Conservation (phyloP, 2,888 invertebrate species). For the Euplexia lucipara region DNA sequence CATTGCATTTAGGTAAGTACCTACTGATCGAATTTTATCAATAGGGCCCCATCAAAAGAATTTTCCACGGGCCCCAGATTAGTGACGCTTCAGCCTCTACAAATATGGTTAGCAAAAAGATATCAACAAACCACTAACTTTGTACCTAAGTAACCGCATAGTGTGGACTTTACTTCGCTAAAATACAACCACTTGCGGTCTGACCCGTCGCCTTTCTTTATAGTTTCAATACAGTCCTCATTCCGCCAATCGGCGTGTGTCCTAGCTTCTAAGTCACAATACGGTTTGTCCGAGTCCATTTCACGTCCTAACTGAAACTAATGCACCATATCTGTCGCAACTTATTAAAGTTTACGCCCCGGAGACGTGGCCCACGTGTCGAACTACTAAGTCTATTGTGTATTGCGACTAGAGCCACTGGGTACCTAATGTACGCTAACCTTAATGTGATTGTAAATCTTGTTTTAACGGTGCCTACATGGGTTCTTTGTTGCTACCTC, state of each 20-base stretch:
- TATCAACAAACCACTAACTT: conserved; percentile 5
- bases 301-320: conserved; percentile 80
- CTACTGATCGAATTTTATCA: no score
- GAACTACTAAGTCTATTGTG: conserved; percentile 65
- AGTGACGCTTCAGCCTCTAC: no score
- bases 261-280: conserved; percentile 68
- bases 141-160: neutral
- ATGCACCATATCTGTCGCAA: conserved; percentile 83
- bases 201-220: conserved; percentile 45
- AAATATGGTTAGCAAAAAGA: no score
- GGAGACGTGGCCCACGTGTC: conserved; percentile 76
- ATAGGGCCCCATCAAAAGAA: no score
- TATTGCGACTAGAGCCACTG: conserved; percentile 50
- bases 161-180: conserved; percentile 29
- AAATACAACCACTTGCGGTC: conserved; percentile 33
- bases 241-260: conserved; percentile 47
- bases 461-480: conserved; percentile 40
- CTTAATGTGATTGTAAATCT: conserved; percentile 59
- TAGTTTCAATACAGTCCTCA: conserved; percentile 50
- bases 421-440: conserved; percentile 44
- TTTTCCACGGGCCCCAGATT: no score
- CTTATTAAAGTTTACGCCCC: conserved; percentile 83
- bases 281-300: conserved; percentile 74
- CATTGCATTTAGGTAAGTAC: no score
- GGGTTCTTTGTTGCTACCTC: neutral